Base-by-base conservation (phyloP, 2,113 vertebrate species). In the Chascanopsetta lugubris region DNA sequence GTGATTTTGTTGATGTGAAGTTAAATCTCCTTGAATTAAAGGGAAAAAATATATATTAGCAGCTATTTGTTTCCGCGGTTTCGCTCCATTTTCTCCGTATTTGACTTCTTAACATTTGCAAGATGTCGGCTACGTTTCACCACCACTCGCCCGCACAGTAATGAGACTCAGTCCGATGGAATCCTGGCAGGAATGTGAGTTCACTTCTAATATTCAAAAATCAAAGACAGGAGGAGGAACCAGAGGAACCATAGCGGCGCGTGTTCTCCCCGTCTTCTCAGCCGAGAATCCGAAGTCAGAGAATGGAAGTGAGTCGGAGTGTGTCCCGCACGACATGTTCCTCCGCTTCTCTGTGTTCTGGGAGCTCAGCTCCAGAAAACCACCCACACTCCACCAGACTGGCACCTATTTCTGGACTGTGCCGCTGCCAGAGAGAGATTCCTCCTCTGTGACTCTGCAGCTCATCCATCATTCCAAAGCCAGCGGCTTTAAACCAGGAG, bases 351-450 rank as follows among this genome's bases (percentile, higher is more conserved):
- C 81, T 84, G 71, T 86, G 67, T 71, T 75, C 69, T 72, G 76
- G 58, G 84, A 82, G 62, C 82, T 32, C 64, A 74, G 61, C 58
- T 87, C 77, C 80, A 88, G 73, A 89, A 89, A 91, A 71, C 90
- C 91, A 90, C 91, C 89, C 90, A 90, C 83, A 77, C 82, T 80
- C 77, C 83, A 86, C 82, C 83, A 84, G 87, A 91, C 83, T 86
- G 88, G 86, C 89, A 92, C 88, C 85, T 89, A 91, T 92, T 92
- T 91, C 88, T 87, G 88, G 89, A 89, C 80, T 85, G 77, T 42
- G 76, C 86, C 85, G 68, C 85, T 88, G 90, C 90, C 90, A 90
- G 73, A 77, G 43, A 84, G 68, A 84, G 86, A 90, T 90, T 91
- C 89, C 82, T 88, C 58, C 20, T 61, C 63, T 49, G 78, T 83